These are phyloP conservation scores for Campoplex nolae DNA, from an alignment of 2,888 invertebrate species.

Conservation along the genomic window DNA sequence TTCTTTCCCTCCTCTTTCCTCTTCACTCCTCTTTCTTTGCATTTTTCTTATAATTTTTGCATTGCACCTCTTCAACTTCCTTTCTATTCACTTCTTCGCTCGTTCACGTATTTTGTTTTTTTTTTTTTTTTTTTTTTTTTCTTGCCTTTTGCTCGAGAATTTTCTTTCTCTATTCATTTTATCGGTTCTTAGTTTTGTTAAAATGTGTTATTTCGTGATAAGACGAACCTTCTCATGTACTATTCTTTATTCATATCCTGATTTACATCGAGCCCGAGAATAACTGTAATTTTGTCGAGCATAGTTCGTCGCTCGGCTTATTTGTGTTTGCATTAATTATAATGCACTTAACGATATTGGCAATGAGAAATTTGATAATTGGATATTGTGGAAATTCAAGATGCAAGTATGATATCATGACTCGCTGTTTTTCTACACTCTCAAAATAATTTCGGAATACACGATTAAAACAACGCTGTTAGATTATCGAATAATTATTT, in stretches of 20 bases:
- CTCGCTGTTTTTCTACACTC: background rate
- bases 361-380: background rate
- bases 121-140: background rate
- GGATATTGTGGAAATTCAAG: background rate
- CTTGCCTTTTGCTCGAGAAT: background rate
- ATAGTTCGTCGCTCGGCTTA: background rate
- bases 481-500: too few relatives aligned
- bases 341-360: background rate
- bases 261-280: slow-evolving; percentile 8
- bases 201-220: slow-evolving; percentile 28
- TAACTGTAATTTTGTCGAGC: background rate
- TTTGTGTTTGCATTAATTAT: background rate
- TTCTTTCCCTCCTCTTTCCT: slow-evolving; percentile 42
- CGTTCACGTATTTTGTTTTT: slow-evolving; percentile 1
- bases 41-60: slow-evolving; percentile 34
- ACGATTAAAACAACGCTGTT: background rate
- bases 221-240: background rate
- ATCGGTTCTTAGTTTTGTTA: slow-evolving; percentile 18
- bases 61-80: slow-evolving; percentile 19
- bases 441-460: background rate
- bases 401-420: background rate
- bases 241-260: background rate
- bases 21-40: slow-evolving; percentile 29
- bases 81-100: slow-evolving; percentile 21
- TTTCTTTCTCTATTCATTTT: slow-evolving; percentile 18